Base-by-base conservation (phyloP, 2,113 vertebrate species). In the Capra hircus region DNA sequence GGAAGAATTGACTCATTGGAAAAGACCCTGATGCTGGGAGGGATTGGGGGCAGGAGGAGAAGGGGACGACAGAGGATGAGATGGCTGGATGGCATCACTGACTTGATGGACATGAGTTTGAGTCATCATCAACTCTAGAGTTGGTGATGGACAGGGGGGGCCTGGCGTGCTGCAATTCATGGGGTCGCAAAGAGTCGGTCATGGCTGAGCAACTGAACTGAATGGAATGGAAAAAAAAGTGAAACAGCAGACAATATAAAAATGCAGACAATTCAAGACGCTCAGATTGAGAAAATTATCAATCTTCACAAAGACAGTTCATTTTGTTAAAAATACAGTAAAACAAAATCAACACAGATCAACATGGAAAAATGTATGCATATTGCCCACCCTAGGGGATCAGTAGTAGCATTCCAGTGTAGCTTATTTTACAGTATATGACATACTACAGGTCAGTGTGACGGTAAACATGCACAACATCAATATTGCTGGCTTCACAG, bases 281-380 rank as follows among this genome's bases (percentile, higher is more conserved):
- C 78, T 95, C 67, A 91, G 74, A 19, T 74, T 82, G 89, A 95
- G 81, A 91, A 60, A 96, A 16, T n/a, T 9, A 64, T 17, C 6
- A 88, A 0, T 59, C 14, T 50, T 71, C 50, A 96, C 53, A 62
- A 67, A 94, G 90, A 40, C 90, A 80, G 59, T 80, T 77, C n/a
- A 81, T 53, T n/a, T 97, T n/a, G 57, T 19, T 60, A 50, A 80
- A 36, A 96, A 59, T 88, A 17, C 16, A 84, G 5, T 74, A 85
- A 45, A 94, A 45, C 92, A 77, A 59, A 67, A 91, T 21, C 7
- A 98, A 94, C 59, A 48, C 19, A 89, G 82, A 60, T 85, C 53
- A 89, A 64, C 48, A 43, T 30, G 52, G 36, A 45, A 85, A 92
- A 80, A 95, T 53, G 16, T 13, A 81, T 1, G 85, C 4, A 30